Base-by-base conservation (phyloP, 2,113 vertebrate genomes). In the Tetrax tetrax region DNA sequence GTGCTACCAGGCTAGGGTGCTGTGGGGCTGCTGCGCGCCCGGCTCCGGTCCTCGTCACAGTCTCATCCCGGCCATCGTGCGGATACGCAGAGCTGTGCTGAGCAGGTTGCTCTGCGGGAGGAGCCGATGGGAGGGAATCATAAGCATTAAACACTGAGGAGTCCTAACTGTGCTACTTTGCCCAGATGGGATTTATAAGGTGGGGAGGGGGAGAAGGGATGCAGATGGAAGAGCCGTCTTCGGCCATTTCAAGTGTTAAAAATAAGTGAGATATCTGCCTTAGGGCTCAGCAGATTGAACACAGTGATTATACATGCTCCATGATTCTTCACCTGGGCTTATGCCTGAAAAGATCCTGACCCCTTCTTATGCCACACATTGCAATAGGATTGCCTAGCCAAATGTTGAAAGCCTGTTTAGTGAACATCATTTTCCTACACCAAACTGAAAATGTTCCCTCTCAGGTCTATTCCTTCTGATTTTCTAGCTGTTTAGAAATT, bases 221-320 rank as follows among this genome's bases (percentile, higher is more conserved):
- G 69, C 96, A 96, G 96, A 97, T 96, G 96, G 96, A 94, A 69
- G 89, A 96, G 69, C 87, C 83, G 95, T 96, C 94, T 96, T 91
- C 2, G 74, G 66, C 94, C 92, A 89, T 79, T 90, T 68, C 69
- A 95, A 92, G 96, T 95, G 96, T 87, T 96, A 91, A 95, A 94
- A 95, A 95, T 89, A 94, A 95, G 94, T 96, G 96, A 91, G 95
- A 96, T 79, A 85, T 89, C 33, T 64, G 96, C 96, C 94, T 89
- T 89, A 95, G 95, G 96, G 92, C 96, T 93, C 50, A 2, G 91
- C 96, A 96, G 96, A 96, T 93, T 96, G 91, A 96, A 95, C 57
- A 56, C 28, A 75, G 77, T 2, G n/a, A 95, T 94, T 95, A 97
- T 35, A 89, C 29, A 64, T 71, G 77, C 91, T 87, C 63, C 37